Conservation (phyloP, 35 echinoderm and acorn worm species). For the Chiridota heheva region DNA sequence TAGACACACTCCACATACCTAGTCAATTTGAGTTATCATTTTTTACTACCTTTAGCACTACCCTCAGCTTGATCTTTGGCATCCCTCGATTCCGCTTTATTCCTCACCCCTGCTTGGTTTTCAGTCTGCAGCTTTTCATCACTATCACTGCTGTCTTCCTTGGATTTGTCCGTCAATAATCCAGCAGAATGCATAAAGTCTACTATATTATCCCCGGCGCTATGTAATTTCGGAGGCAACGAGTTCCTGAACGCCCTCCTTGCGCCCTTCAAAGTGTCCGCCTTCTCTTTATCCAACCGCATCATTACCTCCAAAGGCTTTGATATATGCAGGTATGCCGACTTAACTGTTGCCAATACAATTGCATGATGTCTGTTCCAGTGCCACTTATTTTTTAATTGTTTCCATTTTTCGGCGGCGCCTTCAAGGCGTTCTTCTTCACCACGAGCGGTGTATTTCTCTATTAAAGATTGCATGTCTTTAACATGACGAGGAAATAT, state of each 20-base stretch:
- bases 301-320: conserved; percentile 96
- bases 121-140: no score
- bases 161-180: conserved; percentile 66
- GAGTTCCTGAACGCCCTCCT: conserved; percentile 64
- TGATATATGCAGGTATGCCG: conserved; percentile 89
- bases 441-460: conserved; percentile 68
- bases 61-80: no score
- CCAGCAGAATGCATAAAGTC: conserved; percentile 72
- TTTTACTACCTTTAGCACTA: no score
- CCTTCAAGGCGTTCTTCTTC: conserved; percentile 67
- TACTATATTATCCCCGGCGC: conserved; percentile 65
- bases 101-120: no score
- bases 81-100: no score
- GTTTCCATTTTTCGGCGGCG: conserved; percentile 85
- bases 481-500: conserved; percentile 89
- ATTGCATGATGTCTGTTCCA: conserved; percentile 74
- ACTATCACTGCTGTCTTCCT: no score
- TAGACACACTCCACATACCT: no score
- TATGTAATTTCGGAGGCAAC: conserved; percentile 60
- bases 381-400: conserved; percentile 65
- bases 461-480: conserved; percentile 84
- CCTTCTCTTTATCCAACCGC: conserved; percentile 73
- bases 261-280: conserved; percentile 72
- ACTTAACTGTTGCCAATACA: conserved; percentile 69
- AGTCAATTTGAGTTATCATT: no score